Evolutionary conservation across 2,888 invertebrate genomes (phyloP).

Genomic region (Myopa tessellatipennis): DNA sequence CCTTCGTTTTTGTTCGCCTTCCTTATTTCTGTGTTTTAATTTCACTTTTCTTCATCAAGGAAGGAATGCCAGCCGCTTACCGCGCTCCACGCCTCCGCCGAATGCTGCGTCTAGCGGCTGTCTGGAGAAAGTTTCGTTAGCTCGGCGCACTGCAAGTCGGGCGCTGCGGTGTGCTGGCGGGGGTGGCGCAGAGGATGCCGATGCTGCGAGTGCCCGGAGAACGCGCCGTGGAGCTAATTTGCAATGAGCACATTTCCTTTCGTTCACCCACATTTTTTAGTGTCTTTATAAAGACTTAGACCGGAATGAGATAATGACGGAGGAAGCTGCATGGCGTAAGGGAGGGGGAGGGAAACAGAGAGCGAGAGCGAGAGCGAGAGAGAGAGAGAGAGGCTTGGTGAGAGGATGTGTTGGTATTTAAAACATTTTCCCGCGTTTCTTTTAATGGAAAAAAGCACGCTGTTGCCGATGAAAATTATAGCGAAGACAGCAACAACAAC

Average conservation of each 20-base stretch:
- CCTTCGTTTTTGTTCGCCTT: not conserved
- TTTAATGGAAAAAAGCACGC: constrained; percentile 12
- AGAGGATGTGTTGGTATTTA: constrained; percentile 38
- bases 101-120: constrained; percentile 24
- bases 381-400: not conserved
- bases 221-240: constrained; percentile 36
- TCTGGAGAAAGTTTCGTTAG: constrained; percentile 31
- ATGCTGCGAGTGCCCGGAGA: not conserved
- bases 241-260: constrained; percentile 31
- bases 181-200: not conserved
- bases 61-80: not conserved
- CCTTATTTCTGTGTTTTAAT: constrained; percentile 29
- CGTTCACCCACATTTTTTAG: constrained; percentile 15
- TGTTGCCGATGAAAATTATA: constrained; percentile 44
- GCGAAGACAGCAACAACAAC: constrained; percentile 45
- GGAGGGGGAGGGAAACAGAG: not conserved
- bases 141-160: not conserved
- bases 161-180: not conserved
- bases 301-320: not conserved
- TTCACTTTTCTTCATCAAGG: constrained; percentile 34
- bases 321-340: not conserved
- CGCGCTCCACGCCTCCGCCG: not conserved
- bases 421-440: constrained; percentile 37
- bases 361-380: not conserved
- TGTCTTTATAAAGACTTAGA: constrained; percentile 27